Conservation (phyloP, 64 coral and sea anemone species). For the Hydrozoanthus tunicans region DNA sequence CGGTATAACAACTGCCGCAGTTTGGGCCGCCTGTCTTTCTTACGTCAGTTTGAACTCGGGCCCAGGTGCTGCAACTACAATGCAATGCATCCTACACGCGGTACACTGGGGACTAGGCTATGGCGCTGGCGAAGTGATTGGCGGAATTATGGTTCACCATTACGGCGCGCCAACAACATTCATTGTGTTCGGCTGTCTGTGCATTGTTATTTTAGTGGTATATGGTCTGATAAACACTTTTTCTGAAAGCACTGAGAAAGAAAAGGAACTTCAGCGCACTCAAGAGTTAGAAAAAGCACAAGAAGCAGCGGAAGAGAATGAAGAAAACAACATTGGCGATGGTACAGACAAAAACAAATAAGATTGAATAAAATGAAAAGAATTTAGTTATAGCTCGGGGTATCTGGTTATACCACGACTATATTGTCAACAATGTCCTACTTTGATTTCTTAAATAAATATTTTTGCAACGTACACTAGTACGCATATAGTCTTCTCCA, state of each 20-base stretch:
- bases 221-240: slow-evolving; percentile 95
- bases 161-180: slow-evolving; percentile 93
- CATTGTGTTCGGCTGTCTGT: slow-evolving; percentile 87
- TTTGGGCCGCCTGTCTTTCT: slow-evolving; percentile 96
- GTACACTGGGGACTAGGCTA: slow-evolving; percentile 99
- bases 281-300: slow-evolving; percentile 30
- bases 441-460: too few species aligned
- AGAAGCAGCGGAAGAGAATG: slow-evolving; percentile 8
- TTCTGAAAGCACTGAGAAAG: slow-evolving; percentile 50
- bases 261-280: not conserved
- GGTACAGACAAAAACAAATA: not conserved
- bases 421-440: too few species aligned
- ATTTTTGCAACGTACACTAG: too few species aligned
- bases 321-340: not conserved
- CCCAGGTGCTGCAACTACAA: slow-evolving; percentile 96
- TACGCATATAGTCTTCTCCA: too few species aligned
- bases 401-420: slow-evolving; percentile 3
- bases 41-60: slow-evolving; percentile 97
- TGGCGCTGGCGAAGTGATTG: slow-evolving; percentile 97
- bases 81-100: slow-evolving; percentile 98
- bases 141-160: slow-evolving; percentile 94
- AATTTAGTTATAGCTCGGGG: not conserved
- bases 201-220: slow-evolving; percentile 72
- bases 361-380: not conserved
- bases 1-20: slow-evolving; percentile 97